Base-by-base conservation (phyloP, 2,888 invertebrate genomes). In the Strigamia crassipes region DNA sequence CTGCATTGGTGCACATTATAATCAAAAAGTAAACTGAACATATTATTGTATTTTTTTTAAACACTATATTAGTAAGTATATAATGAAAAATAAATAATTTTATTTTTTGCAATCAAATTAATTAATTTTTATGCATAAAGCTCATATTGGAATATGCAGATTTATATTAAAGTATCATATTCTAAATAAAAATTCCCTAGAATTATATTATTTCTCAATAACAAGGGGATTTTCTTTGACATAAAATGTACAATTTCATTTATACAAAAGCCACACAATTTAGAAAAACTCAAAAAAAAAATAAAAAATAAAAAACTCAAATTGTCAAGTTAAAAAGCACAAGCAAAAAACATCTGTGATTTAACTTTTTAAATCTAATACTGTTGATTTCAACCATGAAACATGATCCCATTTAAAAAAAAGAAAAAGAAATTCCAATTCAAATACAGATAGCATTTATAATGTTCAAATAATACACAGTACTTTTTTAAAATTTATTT, bases 181-280 rank as follows among this genome's bases (percentile, higher is more conserved):
- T 31, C n/a, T 73, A 27, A 73, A 73, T 15, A 15, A 73, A 73
- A 73, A 73, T 73, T 73, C 73, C 73, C 23, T 73, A 73, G 9
- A 12, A 31, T 27, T 73, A 73, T 38, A 38, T 38, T 38, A 27
- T 27, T 73, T 73, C 23, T 73, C 12, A 56, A 31, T 73, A 73
- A 73, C 73, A 73, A 73, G 73, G 31, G 73, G 31, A 73, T 73
- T 73, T 73, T 73, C 73, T 31, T 56, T 73, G 73, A 73, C 31
- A 73, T 73, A 73, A 73, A 73, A 73, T 73, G 27, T 73, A 73
- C 73, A 73, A 73, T 73, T 73, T 73, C 31, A 31, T 73, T 73
- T 73, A 31, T 73, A 73, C 73, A 73, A 73, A 18, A 56, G 56
- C 56, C 56, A 73, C 73, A 31, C 27, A 31, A 66, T 21, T 66